These are phyloP conservation scores for Turritopsis dohrnii DNA, from an alignment of 30 jellyfish, hydroid and myxozoan species.

Conservation along the genomic window DNA sequence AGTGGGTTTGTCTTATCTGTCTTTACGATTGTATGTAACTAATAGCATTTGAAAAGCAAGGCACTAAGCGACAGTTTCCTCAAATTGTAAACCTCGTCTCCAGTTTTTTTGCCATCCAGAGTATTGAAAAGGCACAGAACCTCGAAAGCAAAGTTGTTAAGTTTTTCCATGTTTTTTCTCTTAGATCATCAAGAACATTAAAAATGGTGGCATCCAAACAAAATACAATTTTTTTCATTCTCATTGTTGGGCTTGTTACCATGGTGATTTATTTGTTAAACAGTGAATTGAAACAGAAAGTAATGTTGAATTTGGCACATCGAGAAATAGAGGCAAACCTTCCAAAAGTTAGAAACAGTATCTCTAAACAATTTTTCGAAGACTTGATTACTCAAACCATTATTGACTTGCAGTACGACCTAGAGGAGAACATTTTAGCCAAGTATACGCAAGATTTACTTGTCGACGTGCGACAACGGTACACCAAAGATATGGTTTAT, in stretches of 20 bases:
- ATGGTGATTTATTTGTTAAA: not conserved
- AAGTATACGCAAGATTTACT: not conserved
- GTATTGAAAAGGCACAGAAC: no score
- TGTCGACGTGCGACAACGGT: not conserved
- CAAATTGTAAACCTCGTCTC: no score
- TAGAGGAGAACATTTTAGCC: not conserved
- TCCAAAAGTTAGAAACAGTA: not conserved
- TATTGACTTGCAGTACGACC: constrained; percentile 5
- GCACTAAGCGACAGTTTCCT: no score
- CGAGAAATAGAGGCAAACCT: not conserved
- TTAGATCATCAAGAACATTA: not conserved
- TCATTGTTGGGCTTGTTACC: not conserved
- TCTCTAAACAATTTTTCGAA: not conserved
- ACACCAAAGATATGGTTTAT: not conserved
- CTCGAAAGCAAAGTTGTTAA: no score
- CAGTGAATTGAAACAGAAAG: constrained; percentile 9
- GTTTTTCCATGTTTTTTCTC: no score
- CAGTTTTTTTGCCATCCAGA: no score
- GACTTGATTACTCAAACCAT: constrained; percentile 5
- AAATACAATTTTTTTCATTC: not conserved
- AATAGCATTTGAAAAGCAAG: no score
- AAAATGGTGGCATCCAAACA: not conserved
- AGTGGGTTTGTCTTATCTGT: no score
- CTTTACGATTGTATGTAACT: no score
- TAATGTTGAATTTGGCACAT: not conserved